phyloP scores from a whole-genome alignment of 2,888 invertebrate genomes.

The Dasysyrphus tricinctus region DNA sequence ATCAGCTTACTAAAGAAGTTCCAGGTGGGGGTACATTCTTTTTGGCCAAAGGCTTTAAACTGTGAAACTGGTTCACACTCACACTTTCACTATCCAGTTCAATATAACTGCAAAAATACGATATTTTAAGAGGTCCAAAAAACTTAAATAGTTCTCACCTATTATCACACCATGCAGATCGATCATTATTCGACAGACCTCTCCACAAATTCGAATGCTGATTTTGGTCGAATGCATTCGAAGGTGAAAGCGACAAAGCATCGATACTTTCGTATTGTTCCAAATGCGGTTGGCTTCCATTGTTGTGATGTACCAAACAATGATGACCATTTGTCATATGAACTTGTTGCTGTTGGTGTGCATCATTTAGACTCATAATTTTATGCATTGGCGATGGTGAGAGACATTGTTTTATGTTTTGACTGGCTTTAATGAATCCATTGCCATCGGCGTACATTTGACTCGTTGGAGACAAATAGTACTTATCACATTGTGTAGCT shows the following conservation, averaged over 20 bases:
- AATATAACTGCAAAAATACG: slow-evolving; percentile 41
- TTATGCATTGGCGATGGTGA: slow-evolving; percentile 80
- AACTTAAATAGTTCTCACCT: slow-evolving; percentile 26
- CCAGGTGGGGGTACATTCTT: slow-evolving; percentile 29
- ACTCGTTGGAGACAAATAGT: slow-evolving; percentile 82
- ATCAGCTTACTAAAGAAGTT: slow-evolving; percentile 37
- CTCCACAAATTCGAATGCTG: slow-evolving; percentile 57
- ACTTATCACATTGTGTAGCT: slow-evolving; percentile 82
- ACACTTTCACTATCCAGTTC: slow-evolving; percentile 56
- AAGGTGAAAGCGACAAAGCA: slow-evolving; percentile 52
- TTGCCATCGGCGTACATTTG: slow-evolving; percentile 80
- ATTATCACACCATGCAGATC: slow-evolving; percentile 61
- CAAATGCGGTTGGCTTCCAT: slow-evolving; percentile 51
- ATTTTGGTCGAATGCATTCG: slow-evolving; percentile 15
- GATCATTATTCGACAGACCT: slow-evolving; percentile 46
- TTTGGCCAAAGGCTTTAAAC: slow-evolving; percentile 37
- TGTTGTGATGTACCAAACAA: slow-evolving; percentile 43
- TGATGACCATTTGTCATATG: slow-evolving; percentile 42
- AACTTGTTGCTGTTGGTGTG: slow-evolving; percentile 27
- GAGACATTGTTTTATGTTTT: slow-evolving; percentile 82
- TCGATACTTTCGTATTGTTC: slow-evolving; percentile 59
- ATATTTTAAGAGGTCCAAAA: neutral
- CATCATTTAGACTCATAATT: slow-evolving; percentile 47
- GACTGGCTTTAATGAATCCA: slow-evolving; percentile 82
- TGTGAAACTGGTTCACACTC: slow-evolving; percentile 46